Base-by-base conservation (phyloP, 2,797 vertebrate genomes). In the Champsocephalus esox region DNA sequence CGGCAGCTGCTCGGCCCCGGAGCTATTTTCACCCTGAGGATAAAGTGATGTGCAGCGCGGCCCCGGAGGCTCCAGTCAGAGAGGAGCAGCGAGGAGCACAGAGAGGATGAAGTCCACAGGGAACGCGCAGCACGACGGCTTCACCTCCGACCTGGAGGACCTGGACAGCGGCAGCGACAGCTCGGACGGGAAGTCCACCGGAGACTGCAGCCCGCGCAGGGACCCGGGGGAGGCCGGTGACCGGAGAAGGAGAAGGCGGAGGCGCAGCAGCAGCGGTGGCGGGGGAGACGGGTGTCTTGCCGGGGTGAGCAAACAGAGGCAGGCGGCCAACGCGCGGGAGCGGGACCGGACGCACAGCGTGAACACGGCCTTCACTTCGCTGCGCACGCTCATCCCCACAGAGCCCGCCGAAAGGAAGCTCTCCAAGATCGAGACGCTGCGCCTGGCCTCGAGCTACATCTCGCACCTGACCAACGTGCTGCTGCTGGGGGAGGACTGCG, bases 401-500 rank as follows among this genome's bases (percentile, higher is more conserved):
- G 96, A 97, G 59, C 97, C 96, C 1, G 94, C 93, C 0, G 96
- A 97, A 89, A 91, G 97, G 76, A 96, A 96, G 83, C 94, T 98
- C 12, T 98, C 97, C 88, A 97, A 97, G 93, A 96, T 97, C 38
- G 97, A 98, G 94, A 98, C 96, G 32, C 93, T 98, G 85, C 96
- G 97, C 64, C 91, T 98, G 90, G 97, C 96, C 14, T 93, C 96
- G 77, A 97, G 96, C 92, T 98, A 98, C 93, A 97, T 98, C 92
- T 93, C 96, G 1, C 97, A 98, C 91, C 94, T 97, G 91, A 96
- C 94, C 70, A 96, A 96, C 81, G 94, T 97, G 70, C 92, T 97
- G 86, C 92, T 96, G 79, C 90, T 96, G 73, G 96, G 93, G 72
- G 95, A 96, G 50, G 94, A 92, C 59, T 88, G 91, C 71, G 84